A percentile compares a stretch with the other conserved stretches of the same genome.
Evolutionary conservation across 1,140 invertebrate species (phyloP).

Genomic region (Nephila pilipes): DNA sequence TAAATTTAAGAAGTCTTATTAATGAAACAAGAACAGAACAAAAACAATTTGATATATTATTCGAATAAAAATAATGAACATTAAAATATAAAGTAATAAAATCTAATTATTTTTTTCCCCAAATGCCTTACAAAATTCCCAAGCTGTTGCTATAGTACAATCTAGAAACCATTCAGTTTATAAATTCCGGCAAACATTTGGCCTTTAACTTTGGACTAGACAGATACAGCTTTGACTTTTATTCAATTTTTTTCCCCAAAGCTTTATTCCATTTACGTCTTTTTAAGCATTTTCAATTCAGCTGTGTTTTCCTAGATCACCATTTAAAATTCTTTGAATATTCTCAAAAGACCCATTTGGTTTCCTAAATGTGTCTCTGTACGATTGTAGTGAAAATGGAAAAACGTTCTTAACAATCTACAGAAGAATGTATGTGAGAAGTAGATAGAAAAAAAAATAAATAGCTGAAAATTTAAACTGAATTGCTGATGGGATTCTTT

Average conservation of each 20-base stretch:
- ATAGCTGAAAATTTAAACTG: not conserved
- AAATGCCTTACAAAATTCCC: not conserved
- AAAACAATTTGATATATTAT: too few species aligned
- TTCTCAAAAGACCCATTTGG: not conserved
- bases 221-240: not conserved
- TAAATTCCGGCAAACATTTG: not conserved
- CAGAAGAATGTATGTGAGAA: not conserved
- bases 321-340: not conserved
- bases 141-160: not conserved
- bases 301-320: not conserved
- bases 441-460: not conserved
- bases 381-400: not conserved
- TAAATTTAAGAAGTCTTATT: too few species aligned
- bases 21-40: too few species aligned
- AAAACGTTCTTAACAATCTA: not conserved
- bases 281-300: not conserved
- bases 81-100: too few species aligned
- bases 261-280: not conserved
- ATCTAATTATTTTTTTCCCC: too few species aligned
- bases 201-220: not conserved
- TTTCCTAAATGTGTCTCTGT: not conserved
- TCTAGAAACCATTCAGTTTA: not conserved
- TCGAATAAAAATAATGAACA: not conserved
- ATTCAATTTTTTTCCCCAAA: not conserved
- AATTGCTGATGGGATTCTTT: too few species aligned